A percentile compares a stretch with the other conserved stretches of the same genome.
Conservation (phyloP, 2,888 invertebrate genomes). For the Oscheius sp. region DNA sequence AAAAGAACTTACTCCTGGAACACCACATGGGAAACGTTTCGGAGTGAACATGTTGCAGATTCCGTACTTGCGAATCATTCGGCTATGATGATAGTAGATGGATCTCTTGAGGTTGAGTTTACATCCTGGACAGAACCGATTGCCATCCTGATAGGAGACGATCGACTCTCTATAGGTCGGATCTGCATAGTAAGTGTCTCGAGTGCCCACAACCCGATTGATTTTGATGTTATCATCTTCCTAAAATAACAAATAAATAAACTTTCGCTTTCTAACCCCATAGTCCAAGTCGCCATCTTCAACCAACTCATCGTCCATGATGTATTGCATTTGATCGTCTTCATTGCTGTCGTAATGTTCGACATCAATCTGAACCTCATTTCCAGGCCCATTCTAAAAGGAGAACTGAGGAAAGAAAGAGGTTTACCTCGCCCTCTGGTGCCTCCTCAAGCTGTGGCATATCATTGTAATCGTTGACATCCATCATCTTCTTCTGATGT, state of each 20-base stretch:
- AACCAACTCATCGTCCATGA: constrained; percentile 10
- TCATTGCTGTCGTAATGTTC: constrained; percentile 25
- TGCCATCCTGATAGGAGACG: background rate
- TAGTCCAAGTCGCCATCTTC: constrained; percentile 28
- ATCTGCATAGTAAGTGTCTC: too few species aligned
- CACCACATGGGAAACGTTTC: constrained; percentile 51
- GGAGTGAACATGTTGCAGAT: constrained; percentile 55
- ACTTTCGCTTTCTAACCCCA: background rate
- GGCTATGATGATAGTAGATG: constrained; percentile 48
- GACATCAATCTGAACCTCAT: constrained; percentile 24
- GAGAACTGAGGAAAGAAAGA: background rate
- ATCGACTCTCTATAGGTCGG: background rate
- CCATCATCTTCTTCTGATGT: background rate
- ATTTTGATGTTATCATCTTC: background rate
- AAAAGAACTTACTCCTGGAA: constrained; percentile 17
- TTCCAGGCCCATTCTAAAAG: background rate
- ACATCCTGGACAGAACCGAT: constrained; percentile 45
- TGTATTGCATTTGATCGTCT: constrained; percentile 16
- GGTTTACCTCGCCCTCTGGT: constrained; percentile 1
- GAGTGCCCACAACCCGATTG: too few species aligned
- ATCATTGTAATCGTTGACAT: constrained; percentile 3
- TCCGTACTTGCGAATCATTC: constrained; percentile 53
- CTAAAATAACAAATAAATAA: background rate
- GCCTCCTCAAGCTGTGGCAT: constrained; percentile 30
- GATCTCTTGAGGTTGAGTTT: constrained; percentile 41